A percentile compares a stretch with the other conserved stretches of the same genome.
Evolutionary conservation across 1,140 invertebrate species (phyloP).

Genomic region (Danaus plexippus): DNA sequence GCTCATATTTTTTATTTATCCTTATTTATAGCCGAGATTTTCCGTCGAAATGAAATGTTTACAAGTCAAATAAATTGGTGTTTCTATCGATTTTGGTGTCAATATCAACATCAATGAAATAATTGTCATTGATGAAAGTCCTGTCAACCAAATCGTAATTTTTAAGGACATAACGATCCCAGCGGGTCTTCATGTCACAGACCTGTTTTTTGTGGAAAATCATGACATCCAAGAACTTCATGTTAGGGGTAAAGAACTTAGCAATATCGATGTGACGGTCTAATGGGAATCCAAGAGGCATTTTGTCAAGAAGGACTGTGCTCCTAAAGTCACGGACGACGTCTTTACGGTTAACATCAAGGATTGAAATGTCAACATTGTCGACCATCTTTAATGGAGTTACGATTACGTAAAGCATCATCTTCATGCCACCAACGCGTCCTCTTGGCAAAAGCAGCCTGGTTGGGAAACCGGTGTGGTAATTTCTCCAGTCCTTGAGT

Average conservation of each 20-base stretch:
- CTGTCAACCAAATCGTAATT: conserved; percentile 31
- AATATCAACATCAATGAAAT: conserved; percentile 6
- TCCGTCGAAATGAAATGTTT: neutral
- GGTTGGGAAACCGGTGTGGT: conserved; percentile 66
- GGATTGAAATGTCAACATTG: conserved; percentile 35
- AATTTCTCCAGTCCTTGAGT: conserved; percentile 22
- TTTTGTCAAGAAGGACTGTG: conserved; percentile 65
- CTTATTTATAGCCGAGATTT: neutral
- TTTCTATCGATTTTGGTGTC: conserved; percentile 10
- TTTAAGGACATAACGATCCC: conserved; percentile 36
- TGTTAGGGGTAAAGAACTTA: conserved; percentile 71
- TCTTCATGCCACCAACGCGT: conserved; percentile 73
- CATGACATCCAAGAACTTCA: conserved; percentile 72
- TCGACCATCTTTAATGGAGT: conserved; percentile 58
- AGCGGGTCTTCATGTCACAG: conserved; percentile 42
- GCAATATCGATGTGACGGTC: conserved; percentile 73
- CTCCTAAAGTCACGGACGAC: conserved; percentile 41
- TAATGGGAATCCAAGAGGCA: conserved; percentile 78
- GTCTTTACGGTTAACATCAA: conserved; percentile 39
- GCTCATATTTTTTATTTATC: neutral
- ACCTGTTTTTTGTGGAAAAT: conserved; percentile 70
- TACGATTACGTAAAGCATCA: conserved; percentile 67
- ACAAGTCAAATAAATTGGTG: conserved; percentile 6
- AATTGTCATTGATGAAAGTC: conserved; percentile 10
- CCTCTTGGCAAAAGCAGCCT: conserved; percentile 76